Percentiles rank a stretch among this genome's conserved stretches.
Evolutionary conservation across 2,113 vertebrate genomes (phyloP).

Genomic region (Mirounga angustirostris): DNA sequence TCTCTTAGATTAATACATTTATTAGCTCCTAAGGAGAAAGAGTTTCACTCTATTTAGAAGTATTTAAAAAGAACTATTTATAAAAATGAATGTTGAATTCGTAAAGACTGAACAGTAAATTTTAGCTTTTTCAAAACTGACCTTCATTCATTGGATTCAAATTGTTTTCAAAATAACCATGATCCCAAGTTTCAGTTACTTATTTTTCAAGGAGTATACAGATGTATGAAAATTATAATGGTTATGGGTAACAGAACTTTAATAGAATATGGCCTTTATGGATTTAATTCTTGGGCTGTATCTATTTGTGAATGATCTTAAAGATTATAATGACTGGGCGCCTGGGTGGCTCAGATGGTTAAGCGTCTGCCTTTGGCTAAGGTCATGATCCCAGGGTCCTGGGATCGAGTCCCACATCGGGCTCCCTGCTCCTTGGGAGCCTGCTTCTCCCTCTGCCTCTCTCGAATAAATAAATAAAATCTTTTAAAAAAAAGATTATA

Average conservation of each 20-base stretch:
- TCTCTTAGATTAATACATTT: slow-evolving; percentile 20
- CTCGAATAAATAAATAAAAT: too few relatives aligned
- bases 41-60: background rate
- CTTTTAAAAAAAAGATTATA: background rate
- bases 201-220: slow-evolving; percentile 56
- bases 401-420: too few relatives aligned
- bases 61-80: slow-evolving; percentile 33
- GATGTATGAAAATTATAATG: slow-evolving; percentile 19
- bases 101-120: slow-evolving; percentile 29
- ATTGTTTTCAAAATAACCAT: background rate
- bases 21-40: slow-evolving; percentile 7
- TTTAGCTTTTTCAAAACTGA: slow-evolving; percentile 33
- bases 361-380: too few relatives aligned
- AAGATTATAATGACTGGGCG: background rate
- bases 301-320: slow-evolving; percentile 46
- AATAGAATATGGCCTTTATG: background rate
- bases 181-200: slow-evolving; percentile 43
- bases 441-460: too few relatives aligned
- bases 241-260: slow-evolving; percentile 37
- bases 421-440: too few relatives aligned
- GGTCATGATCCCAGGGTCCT: too few relatives aligned
- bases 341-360: too few relatives aligned
- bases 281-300: slow-evolving; percentile 11
- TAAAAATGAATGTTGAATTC: slow-evolving; percentile 32
- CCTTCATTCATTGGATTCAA: slow-evolving; percentile 15